Conservation (phyloP, 2,888 invertebrate genomes). For the Caenorhabditis macrosperma region DNA sequence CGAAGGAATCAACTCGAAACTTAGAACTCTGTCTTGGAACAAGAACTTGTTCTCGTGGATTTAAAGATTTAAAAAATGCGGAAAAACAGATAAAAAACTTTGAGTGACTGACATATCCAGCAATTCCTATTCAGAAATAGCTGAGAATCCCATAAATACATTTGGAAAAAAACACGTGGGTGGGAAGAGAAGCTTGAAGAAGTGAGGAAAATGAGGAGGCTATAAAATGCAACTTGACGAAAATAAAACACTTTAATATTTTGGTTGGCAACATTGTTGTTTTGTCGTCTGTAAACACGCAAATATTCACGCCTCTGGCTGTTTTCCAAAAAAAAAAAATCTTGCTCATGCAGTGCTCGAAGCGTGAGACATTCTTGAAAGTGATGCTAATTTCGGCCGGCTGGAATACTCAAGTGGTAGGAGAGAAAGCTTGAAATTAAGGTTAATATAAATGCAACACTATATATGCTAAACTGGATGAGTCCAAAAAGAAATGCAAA, state of each 20-base stretch:
- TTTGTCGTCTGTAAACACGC: conserved; percentile 10
- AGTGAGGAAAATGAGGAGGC: neutral
- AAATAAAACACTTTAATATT: neutral
- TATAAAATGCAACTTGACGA: neutral
- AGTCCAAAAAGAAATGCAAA: no score
- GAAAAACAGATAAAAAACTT: neutral
- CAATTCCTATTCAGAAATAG: no score
- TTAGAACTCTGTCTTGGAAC: no score
- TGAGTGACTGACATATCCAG: no score
- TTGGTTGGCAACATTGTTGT: conserved; percentile 13
- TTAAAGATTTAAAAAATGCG: neutral
- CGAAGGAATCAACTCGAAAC: no score
- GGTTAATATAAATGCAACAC: no score
- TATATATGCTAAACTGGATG: no score
- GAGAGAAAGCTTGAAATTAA: no score
- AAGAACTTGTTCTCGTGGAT: no score
- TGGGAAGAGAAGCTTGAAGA: no score
- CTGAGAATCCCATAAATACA: no score
- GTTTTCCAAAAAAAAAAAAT: conserved; percentile 15
- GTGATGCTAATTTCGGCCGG: conserved; percentile 6
- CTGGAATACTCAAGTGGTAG: neutral
- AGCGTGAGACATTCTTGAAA: neutral
- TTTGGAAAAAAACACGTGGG: no score
- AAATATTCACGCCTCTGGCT: conserved; percentile 37
- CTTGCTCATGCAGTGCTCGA: neutral